phyloP scores from a whole-genome alignment of 2,113 vertebrate genomes.

The Ardeotis arabs region DNA sequence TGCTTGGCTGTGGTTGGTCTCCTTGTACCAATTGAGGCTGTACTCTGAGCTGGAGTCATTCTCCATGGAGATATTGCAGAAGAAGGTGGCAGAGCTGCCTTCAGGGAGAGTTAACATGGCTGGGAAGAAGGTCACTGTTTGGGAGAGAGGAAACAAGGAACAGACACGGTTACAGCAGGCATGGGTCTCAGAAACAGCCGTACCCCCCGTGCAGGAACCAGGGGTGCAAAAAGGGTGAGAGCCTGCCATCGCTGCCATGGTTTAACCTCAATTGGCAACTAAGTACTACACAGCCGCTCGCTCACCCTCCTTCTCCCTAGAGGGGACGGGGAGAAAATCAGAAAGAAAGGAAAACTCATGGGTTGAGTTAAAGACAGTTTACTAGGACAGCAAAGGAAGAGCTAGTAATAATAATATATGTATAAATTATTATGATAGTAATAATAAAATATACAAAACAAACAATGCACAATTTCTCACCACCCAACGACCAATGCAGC shows the following conservation, averaged over 20 bases:
- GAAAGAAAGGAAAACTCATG: too few relatives aligned
- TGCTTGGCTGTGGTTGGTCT: background rate
- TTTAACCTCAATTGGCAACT: too few relatives aligned
- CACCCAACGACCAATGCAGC: too few relatives aligned
- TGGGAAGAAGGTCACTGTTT: conserved; percentile 43
- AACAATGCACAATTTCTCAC: too few relatives aligned
- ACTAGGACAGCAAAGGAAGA: too few relatives aligned
- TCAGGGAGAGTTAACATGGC: background rate
- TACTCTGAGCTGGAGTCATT: background rate
- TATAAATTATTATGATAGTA: too few relatives aligned
- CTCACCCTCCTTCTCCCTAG: too few relatives aligned
- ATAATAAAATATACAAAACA: too few relatives aligned
- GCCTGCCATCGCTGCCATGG: background rate
- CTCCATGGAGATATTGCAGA: conserved; percentile 53
- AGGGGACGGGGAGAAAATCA: too few relatives aligned
- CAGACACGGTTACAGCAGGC: background rate
- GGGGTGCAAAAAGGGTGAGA: background rate
- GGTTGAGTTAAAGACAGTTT: too few relatives aligned
- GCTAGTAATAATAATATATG: too few relatives aligned
- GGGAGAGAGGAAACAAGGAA: background rate
- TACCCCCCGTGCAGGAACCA: background rate
- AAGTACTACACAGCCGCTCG: too few relatives aligned
- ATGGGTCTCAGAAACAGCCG: background rate
- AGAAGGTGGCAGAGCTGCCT: conserved; percentile 46
- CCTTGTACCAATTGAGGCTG: conserved; percentile 59